Evolutionary conservation across 2,888 invertebrate species (phyloP).

Genomic region (Galerucella pusilla): DNA sequence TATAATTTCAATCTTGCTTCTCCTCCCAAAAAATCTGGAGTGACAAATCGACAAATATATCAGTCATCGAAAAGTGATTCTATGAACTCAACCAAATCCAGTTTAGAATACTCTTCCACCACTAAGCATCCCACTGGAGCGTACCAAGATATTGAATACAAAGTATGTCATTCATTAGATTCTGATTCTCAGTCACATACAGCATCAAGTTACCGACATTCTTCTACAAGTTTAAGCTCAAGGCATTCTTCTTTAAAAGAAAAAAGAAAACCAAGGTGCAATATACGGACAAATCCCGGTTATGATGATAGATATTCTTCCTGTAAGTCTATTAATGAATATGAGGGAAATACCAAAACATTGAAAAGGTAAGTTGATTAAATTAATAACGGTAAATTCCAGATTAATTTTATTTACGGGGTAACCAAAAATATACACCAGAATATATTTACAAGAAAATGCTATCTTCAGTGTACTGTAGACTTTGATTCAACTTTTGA

Average conservation of each 20-base stretch:
- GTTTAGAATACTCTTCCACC: conserved; percentile 61
- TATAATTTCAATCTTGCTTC: conserved; percentile 60
- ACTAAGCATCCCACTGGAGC: conserved; percentile 61
- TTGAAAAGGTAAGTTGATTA: conserved; percentile 37
- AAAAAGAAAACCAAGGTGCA: conserved; percentile 59
- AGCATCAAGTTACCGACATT: conserved; percentile 51
- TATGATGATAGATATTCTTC: conserved; percentile 65
- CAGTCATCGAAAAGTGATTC: conserved; percentile 61
- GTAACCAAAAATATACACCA: too few species aligned
- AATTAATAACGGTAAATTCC: too few species aligned
- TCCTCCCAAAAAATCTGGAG: conserved; percentile 55
- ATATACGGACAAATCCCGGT: conserved; percentile 73
- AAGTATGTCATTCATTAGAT: conserved; percentile 62
- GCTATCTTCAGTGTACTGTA: too few species aligned
- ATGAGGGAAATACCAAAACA: conserved; percentile 65
- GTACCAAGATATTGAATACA: conserved; percentile 63
- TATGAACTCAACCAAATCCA: conserved; percentile 59
- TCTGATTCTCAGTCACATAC: conserved; percentile 58
- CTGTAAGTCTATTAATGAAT: conserved; percentile 61
- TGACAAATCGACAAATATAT: conserved; percentile 56
- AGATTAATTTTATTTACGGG: too few species aligned
- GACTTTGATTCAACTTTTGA: too few species aligned
- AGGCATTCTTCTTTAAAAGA: conserved; percentile 62
- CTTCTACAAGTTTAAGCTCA: conserved; percentile 51
- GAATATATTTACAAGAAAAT: too few species aligned